These are phyloP conservation scores for Gallinago solitaria DNA, from an alignment of 2,797 vertebrate species.

Conservation along the genomic window DNA sequence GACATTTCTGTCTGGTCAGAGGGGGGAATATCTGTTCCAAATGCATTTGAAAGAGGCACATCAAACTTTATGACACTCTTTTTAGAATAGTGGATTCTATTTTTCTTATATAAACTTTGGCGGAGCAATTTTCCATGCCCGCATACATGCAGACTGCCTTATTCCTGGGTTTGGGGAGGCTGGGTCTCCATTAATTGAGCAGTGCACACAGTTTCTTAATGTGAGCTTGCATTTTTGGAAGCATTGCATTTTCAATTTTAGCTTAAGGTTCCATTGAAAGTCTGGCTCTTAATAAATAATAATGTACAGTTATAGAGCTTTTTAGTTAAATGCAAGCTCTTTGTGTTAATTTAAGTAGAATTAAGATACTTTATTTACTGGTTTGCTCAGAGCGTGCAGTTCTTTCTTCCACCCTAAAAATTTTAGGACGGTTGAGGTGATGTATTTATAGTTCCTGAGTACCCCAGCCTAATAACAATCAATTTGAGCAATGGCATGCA, in stretches of 20 bases:
- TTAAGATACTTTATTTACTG: background rate
- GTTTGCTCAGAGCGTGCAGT: background rate
- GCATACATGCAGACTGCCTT: background rate
- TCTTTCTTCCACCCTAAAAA: background rate
- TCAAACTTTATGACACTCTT: slow-evolving; percentile 18
- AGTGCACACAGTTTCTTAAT: background rate
- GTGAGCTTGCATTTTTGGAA: background rate
- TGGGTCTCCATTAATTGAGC: background rate
- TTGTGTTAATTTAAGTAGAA: background rate
- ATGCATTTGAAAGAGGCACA: slow-evolving; percentile 12
- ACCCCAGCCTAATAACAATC: background rate
- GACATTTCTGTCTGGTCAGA: slow-evolving; percentile 27
- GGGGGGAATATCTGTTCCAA: slow-evolving; percentile 27
- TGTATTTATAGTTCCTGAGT: slow-evolving; percentile 16
- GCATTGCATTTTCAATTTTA: background rate
- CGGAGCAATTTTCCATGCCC: background rate
- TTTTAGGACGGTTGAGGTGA: background rate
- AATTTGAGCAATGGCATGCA: background rate
- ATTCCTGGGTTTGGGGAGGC: background rate
- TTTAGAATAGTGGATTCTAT: background rate
- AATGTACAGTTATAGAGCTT: background rate
- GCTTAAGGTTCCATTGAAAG: background rate
- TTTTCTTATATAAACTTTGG: slow-evolving; percentile 19
- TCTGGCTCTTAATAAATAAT: background rate
- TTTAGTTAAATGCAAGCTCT: background rate